A percentile compares a stretch with the other conserved stretches of the same genome.
phyloP scores from a whole-genome alignment of 2,888 invertebrate species.

The Trilocha varians region DNA sequence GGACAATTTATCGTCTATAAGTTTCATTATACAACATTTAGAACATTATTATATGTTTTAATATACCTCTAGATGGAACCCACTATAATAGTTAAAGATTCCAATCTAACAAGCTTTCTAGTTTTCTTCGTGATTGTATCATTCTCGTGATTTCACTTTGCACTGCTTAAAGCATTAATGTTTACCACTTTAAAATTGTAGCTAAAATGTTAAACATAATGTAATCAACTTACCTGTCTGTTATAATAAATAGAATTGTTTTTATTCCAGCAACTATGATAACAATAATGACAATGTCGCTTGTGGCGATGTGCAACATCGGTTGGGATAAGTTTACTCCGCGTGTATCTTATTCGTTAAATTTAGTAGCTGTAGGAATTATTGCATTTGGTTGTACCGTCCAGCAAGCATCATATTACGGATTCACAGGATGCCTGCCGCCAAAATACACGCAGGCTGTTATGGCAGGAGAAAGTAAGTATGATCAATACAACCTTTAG shows the following conservation, averaged over 20 bases:
- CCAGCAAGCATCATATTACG: constrained; percentile 95
- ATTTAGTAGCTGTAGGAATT: constrained; percentile 86
- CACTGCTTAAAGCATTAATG: no score
- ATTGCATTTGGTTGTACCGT: constrained; percentile 93
- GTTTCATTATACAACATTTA: no score
- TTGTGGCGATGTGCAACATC: constrained; percentile 89
- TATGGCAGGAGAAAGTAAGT: constrained; percentile 94
- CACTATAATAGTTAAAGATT: no score
- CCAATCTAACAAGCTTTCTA: no score
- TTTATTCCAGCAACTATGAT: constrained; percentile 4
- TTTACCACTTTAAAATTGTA: no score
- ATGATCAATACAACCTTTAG: constrained; percentile 1
- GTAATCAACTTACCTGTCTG: no score
- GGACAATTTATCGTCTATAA: no score
- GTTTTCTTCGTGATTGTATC: no score
- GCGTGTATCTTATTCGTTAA: constrained; percentile 86
- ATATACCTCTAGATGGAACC: no score
- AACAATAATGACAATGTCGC: constrained; percentile 75
- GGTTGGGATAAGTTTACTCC: constrained; percentile 88
- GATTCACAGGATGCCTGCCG: constrained; percentile 93
- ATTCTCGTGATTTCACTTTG: no score
- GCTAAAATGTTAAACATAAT: no score
- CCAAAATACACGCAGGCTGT: constrained; percentile 93
- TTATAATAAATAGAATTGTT: neutral
- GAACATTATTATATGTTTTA: no score